Evolutionary conservation across 2,113 vertebrate species (phyloP).

Genomic region (Cololabis saira): DNA sequence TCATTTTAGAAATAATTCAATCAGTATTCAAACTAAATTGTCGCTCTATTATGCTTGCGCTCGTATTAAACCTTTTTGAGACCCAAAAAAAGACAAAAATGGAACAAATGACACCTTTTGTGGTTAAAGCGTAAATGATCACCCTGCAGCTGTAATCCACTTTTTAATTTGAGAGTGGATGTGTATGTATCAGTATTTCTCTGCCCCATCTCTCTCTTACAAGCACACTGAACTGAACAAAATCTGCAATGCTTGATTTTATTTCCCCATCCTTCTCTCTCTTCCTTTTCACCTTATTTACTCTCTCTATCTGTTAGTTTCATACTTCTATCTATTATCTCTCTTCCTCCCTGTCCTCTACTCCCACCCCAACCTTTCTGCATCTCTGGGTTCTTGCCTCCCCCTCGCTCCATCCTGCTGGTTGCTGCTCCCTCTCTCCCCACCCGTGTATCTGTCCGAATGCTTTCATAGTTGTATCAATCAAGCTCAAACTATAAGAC

Average conservation of each 20-base stretch:
- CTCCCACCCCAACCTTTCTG: background rate
- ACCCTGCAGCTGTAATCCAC: background rate
- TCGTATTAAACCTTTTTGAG: too few relatives aligned
- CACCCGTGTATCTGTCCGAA: slow-evolving; percentile 59
- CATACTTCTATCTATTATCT: slow-evolving; percentile 44
- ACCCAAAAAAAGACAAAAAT: too few relatives aligned
- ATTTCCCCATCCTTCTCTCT: slow-evolving; percentile 5
- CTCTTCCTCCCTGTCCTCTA: background rate
- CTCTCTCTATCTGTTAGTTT: slow-evolving; percentile 34
- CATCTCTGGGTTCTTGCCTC: slow-evolving; percentile 25
- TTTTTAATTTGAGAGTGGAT: background rate
- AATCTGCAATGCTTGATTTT: slow-evolving; percentile 6
- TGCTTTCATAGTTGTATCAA: slow-evolving; percentile 75
- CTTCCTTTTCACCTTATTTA: slow-evolving; percentile 2
- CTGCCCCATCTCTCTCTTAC: background rate
- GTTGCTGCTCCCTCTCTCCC: slow-evolving; percentile 26
- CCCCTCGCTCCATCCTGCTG: slow-evolving; percentile 23
- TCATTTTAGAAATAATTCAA: background rate
- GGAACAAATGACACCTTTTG: too few relatives aligned
- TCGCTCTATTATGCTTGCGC: too few relatives aligned
- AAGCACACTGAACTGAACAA: slow-evolving; percentile 6
- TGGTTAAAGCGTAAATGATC: too few relatives aligned
- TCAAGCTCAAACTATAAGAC: slow-evolving; percentile 77
- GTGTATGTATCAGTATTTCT: slow-evolving; percentile 6
- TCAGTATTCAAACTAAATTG: too few relatives aligned